phyloP scores from a whole-genome alignment of 2,888 invertebrate species.

The Trissonchulus latispiculum region DNA sequence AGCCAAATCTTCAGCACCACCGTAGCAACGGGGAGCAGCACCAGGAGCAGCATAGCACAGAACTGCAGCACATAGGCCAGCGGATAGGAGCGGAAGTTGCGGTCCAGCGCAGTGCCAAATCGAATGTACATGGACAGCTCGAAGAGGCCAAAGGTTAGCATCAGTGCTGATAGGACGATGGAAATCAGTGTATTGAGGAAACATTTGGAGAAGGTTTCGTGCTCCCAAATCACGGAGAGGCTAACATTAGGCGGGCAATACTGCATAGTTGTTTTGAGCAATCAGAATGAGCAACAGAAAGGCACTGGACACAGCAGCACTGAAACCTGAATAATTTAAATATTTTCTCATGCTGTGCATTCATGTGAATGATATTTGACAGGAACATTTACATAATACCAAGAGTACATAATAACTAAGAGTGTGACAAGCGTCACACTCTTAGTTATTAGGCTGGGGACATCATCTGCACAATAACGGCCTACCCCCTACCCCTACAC shows the following conservation, averaged over 20 bases:
- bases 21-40: constrained; percentile 1
- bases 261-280: neutral
- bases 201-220: constrained; percentile 19
- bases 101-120: constrained; percentile 17
- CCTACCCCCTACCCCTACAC: no score
- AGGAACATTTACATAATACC: no score
- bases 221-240: constrained; percentile 15
- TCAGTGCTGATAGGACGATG: neutral
- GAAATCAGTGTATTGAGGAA: constrained; percentile 18
- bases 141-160: constrained; percentile 13
- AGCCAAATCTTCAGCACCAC: neutral
- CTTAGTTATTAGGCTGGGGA: no score
- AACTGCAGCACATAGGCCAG: neutral
- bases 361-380: no score
- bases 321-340: no score
- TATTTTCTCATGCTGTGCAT: no score
- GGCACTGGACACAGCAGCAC: no score
- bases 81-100: neutral
- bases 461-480: no score
- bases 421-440: no score
- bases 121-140: constrained; percentile 20
- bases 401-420: no score
- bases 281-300: no score
- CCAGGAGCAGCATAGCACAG: neutral
- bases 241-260: constrained; percentile 19